Evolutionary conservation across 2,113 vertebrate genomes (phyloP), one percentile per base, ranked within the genome.

Genomic region (Atherinomorus stipes): DNA sequence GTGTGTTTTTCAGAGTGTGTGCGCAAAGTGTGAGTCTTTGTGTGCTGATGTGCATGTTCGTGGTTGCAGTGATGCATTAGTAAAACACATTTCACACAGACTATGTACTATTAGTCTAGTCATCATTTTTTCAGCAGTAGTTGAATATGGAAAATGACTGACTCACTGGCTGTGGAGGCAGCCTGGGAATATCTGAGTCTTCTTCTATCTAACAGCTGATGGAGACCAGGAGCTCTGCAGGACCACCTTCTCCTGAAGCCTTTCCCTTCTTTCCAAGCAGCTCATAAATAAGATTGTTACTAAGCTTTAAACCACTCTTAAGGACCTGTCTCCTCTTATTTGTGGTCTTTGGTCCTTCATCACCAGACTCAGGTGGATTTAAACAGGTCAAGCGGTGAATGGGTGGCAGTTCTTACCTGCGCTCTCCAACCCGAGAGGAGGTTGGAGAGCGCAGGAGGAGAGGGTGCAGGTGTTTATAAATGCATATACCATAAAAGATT

Each of bases 121-220:
- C 78, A 88, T 90, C 52, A 81, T 67, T 76, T 74, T 61, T 82
- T 84, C 22, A 78, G 51, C 72, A 69, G 66, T 11, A 15, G 65
- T 45, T 79, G 67, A 63, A 74, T 54, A 56, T 44, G 59, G 69
- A 67, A 58, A 76, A 57, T 49, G 64, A 80, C 62, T 60, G 53
- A 74, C 57, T 80, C 22, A 1, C 50, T 68, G 60, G 69, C 45
- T 76, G 49, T 34, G 38, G 52, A 66, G 1, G 68, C 66, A 53
- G 53, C n/a, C 40, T 47, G 72, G 40, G 34, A 56, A 74, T 25
- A 47, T 42, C 47, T 61, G 22, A 11, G 11, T 13, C 4, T n/a
- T 4, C 19, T 40, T 9, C 18, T 7, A 16, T 50, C 37, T 47
- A 16, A 50, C 57, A 47, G 58, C 45, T 59, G 53, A 40, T 70